Evolutionary conservation across 2,797 vertebrate species (phyloP).

Genomic region (Danio tinwini): DNA sequence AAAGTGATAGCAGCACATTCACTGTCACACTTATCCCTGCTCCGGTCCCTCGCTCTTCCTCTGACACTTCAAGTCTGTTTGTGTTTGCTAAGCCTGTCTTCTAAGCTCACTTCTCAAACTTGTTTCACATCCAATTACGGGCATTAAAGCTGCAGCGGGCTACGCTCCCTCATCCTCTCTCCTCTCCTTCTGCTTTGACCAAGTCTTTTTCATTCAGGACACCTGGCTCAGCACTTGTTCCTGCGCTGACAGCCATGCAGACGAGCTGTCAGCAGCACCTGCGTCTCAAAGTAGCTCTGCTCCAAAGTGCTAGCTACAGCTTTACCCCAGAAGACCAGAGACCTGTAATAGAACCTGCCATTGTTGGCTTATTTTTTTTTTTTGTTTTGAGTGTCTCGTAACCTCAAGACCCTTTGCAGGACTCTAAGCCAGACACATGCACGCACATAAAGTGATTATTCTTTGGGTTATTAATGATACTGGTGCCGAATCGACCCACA

Average conservation of each 20-base stretch:
- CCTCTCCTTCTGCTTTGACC: slow-evolving; percentile 25
- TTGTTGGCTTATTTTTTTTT: neutral
- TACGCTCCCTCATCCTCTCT: slow-evolving; percentile 26
- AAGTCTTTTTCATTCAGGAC: slow-evolving; percentile 38
- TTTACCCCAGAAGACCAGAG: slow-evolving; percentile 32
- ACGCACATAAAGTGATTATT: no score
- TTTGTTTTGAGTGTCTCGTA: neutral
- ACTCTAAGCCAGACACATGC: neutral
- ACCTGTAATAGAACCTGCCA: slow-evolving; percentile 8
- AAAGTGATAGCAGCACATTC: slow-evolving; percentile 41
- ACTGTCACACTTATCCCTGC: slow-evolving; percentile 24
- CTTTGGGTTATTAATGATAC: no score
- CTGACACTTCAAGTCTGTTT: slow-evolving; percentile 53
- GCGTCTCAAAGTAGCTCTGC: slow-evolving; percentile 11
- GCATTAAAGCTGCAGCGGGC: slow-evolving; percentile 64
- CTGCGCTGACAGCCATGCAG: slow-evolving; percentile 10
- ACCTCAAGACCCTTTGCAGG: neutral
- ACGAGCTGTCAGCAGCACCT: slow-evolving; percentile 40
- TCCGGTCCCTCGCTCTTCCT: slow-evolving; percentile 3
- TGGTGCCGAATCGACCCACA: no score
- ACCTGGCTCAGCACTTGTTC: slow-evolving; percentile 34
- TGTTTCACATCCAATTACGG: slow-evolving; percentile 63
- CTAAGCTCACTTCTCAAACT: slow-evolving; percentile 53
- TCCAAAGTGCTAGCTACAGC: slow-evolving; percentile 27
- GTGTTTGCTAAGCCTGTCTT: slow-evolving; percentile 61